Evolutionary conservation across 2,888 invertebrate species (phyloP), one percentile per base, ranked within the genome.

Genomic region (Urechis unicinctus): DNA sequence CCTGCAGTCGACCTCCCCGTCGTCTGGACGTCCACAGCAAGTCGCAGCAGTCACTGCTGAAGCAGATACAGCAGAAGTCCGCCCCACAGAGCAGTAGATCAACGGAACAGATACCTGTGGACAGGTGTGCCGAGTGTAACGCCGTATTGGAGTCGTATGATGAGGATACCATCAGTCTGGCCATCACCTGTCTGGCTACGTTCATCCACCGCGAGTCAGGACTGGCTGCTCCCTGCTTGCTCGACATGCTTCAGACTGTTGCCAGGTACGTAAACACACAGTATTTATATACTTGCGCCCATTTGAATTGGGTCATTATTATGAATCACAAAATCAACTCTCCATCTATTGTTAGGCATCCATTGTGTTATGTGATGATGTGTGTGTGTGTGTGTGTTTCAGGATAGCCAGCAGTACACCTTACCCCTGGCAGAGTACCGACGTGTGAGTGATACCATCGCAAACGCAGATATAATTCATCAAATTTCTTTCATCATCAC

Each of bases 191-290:
- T 61, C 81, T 98, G 61, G 91, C 92, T 29, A 96, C 97, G 0
- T 96, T 94, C 78, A 91, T 98, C 61, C 95, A 97, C 73, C 83
- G 97, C 25, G 96, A 97, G 78, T 95, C 97, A 0, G 86, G 88
- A 13, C 70, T 82, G 66, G 96, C 97, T n/a, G 96, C 97, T 1
- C 89, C 91, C 0, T 82, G 94, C 70, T 79, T 98, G 60, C 93
- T 96, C 0, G 90, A 94, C 67, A 88, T 97, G 65, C 81, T 98
- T 29, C 87, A 88, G 60, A 85, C 88, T 60, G 91, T 94, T 26
- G 87, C 91, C 56, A 89, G 89, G 64, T 64, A 13, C 26, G 55
- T 48, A 3, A n/a, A 3, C 21, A 21, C 13, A 1, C 21, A 36
- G 9, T 36, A 36, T 36, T 13, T 9, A 9, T 36, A 17, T 13